A percentile compares a stretch with the other conserved stretches of the same genome.
Evolutionary conservation across 2,888 invertebrate species (phyloP).

Genomic region (Phaonia tiefii): DNA sequence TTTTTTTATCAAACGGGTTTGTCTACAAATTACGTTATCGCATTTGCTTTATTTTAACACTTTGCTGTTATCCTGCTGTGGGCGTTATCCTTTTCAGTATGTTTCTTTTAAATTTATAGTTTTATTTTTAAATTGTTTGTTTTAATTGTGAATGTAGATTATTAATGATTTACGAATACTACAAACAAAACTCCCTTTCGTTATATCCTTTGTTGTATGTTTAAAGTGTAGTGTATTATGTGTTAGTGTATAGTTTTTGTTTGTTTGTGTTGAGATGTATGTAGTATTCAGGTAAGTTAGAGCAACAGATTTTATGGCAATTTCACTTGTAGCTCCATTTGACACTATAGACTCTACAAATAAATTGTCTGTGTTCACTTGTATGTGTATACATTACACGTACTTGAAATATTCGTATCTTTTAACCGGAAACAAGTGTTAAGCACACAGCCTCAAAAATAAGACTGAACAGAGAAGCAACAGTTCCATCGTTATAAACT

Average conservation of each 20-base stretch:
- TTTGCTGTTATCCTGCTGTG: too few relatives aligned
- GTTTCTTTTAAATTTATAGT: too few relatives aligned
- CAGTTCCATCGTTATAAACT: conserved; percentile 66
- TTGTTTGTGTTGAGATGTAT: background rate
- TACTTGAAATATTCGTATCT: conserved; percentile 40
- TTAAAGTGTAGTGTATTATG: background rate
- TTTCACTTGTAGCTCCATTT: conserved; percentile 6
- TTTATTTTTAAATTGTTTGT: too few relatives aligned
- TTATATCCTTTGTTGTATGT: background rate
- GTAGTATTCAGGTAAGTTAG: too few relatives aligned
- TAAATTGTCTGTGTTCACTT: conserved; percentile 11
- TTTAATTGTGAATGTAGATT: conserved; percentile 25
- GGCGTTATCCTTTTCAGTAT: too few relatives aligned
- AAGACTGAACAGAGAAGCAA: conserved; percentile 68
- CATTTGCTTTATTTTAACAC: too few relatives aligned
- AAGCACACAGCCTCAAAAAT: conserved; percentile 66
- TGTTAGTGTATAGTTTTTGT: background rate
- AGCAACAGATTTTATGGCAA: background rate
- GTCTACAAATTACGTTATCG: too few relatives aligned
- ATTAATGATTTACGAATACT: conserved; percentile 21
- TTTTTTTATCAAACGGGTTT: too few relatives aligned
- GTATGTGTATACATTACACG: conserved; percentile 9
- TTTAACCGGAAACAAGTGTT: conserved; percentile 68
- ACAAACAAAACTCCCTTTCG: background rate
- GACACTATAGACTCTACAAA: conserved; percentile 18